Conservation (phyloP, 2,113 vertebrate genomes). For the Gallinago paraguaiae region DNA sequence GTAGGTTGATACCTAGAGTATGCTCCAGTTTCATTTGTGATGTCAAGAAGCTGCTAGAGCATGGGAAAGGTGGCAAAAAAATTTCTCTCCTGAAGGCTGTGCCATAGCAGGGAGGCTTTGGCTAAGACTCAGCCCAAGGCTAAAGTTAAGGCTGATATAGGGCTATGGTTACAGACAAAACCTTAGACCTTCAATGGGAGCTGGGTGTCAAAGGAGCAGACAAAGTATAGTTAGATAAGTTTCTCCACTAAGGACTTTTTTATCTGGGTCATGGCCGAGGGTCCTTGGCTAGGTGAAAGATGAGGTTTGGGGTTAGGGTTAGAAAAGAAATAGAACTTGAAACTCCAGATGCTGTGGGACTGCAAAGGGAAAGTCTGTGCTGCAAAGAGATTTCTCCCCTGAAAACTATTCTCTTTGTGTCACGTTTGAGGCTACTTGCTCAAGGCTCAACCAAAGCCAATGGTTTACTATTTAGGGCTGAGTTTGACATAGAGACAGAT, state of each 20-base stretch:
- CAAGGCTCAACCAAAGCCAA: neutral
- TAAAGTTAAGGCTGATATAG: neutral
- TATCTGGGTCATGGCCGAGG: neutral
- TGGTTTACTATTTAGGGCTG: neutral
- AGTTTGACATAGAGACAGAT: neutral
- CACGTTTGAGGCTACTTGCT: neutral
- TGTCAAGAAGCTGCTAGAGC: neutral
- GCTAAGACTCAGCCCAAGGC: neutral
- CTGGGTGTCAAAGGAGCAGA: neutral
- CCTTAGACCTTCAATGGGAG: neutral
- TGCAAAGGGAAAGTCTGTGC: neutral
- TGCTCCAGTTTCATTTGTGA: neutral
- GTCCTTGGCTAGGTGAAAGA: neutral
- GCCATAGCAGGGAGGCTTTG: neutral
- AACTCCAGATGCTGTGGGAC: neutral
- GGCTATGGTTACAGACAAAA: neutral
- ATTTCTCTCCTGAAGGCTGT: neutral
- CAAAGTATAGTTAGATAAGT: neutral
- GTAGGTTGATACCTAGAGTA: neutral
- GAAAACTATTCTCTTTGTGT: neutral
- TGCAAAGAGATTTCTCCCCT: neutral
- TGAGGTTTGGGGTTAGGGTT: neutral
- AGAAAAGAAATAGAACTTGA: neutral
- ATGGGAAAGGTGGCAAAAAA: neutral
- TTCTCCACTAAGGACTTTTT: neutral